Evolutionary conservation across 2,113 vertebrate genomes (phyloP).

Genomic region (Channa argus): DNA sequence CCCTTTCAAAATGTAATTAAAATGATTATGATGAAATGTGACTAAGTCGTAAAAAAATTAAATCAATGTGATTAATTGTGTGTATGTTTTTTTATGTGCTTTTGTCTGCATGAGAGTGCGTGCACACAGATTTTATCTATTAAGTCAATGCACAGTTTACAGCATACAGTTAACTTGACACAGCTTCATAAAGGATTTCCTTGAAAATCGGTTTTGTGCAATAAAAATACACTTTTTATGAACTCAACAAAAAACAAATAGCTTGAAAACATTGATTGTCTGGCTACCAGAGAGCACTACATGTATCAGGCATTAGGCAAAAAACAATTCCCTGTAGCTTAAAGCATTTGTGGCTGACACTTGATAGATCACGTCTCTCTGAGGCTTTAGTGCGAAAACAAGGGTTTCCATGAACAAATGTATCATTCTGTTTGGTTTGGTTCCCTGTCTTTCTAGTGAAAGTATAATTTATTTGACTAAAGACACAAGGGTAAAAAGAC

Average conservation of each 20-base stretch:
- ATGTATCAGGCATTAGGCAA: neutral
- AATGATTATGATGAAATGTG: conserved; percentile 10
- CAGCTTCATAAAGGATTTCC: neutral
- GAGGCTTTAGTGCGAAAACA: conserved; percentile 18
- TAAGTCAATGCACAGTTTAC: neutral
- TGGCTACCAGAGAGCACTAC: neutral
- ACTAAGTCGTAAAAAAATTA: conserved; percentile 11
- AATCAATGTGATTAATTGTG: conserved; percentile 18
- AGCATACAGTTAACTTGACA: conserved; percentile 1
- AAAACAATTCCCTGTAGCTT: neutral
- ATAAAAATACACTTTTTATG: neutral
- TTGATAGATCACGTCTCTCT: conserved; percentile 19
- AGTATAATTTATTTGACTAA: neutral
- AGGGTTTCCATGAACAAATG: conserved; percentile 23
- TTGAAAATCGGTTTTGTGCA: neutral
- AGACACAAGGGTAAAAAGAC: neutral
- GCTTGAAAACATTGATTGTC: neutral
- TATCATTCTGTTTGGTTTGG: neutral
- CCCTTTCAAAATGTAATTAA: conserved; percentile 29
- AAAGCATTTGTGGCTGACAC: neutral
- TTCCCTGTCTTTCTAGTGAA: neutral
- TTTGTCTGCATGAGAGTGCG: neutral
- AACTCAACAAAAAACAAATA: neutral
- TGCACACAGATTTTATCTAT: neutral
- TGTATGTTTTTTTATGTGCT: neutral